These are phyloP conservation scores for Syncerus caffer DNA, from an alignment of 2,797 vertebrate genomes.

Conservation along the genomic window DNA sequence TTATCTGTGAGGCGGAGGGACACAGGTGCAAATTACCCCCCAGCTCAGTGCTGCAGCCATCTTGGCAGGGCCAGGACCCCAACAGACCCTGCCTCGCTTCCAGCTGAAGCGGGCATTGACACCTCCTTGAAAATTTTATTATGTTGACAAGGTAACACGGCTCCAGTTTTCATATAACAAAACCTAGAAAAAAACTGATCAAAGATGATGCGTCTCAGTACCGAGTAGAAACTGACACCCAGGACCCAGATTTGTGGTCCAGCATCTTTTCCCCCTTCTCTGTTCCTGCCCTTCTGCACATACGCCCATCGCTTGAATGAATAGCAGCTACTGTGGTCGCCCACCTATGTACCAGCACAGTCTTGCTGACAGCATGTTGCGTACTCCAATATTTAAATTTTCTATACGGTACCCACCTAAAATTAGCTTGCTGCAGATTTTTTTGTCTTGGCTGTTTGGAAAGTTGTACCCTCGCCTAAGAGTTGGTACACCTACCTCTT, in stretches of 20 bases:
- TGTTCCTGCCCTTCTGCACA: not conserved
- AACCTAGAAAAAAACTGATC: not conserved
- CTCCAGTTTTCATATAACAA: constrained; percentile 23
- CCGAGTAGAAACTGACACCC: not conserved
- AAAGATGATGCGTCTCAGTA: not conserved
- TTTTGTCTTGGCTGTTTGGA: not conserved
- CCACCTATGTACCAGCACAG: not conserved
- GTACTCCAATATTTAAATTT: not conserved
- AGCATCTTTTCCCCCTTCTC: not conserved
- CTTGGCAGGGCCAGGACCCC: not conserved
- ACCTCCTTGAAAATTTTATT: not conserved
- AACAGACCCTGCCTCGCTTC: not conserved
- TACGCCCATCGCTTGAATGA: not conserved
- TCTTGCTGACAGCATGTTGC: not conserved
- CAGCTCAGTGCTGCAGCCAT: not conserved
- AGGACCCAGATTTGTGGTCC: not conserved
- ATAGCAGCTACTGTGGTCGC: not conserved
- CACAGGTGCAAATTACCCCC: not conserved
- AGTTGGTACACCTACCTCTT: not conserved
- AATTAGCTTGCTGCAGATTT: not conserved
- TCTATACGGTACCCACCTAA: not conserved
- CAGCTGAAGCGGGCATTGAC: not conserved
- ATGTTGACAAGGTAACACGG: not conserved
- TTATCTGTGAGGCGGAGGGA: not conserved
- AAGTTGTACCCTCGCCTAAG: not conserved